Base-by-base conservation (phyloP, 1,140 invertebrate species). In the Muscidifurax raptorellus region DNA sequence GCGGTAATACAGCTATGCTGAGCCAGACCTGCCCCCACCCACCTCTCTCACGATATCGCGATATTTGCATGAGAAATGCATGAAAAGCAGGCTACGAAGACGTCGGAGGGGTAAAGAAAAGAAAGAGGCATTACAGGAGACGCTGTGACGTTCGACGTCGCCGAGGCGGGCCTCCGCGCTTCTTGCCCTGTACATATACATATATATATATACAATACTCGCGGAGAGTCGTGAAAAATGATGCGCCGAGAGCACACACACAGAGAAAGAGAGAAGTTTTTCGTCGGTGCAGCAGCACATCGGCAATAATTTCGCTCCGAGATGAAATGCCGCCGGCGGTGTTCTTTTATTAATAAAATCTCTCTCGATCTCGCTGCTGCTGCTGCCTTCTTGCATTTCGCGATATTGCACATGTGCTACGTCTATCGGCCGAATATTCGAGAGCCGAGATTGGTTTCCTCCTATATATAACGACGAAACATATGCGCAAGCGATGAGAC, bases 151-250 rank as follows among this genome's bases (percentile, higher is more conserved):
- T 92, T 92, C 90, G 90, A 91, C 90, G 89, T 90, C 87, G 89
- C 87, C 89, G 89, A 86, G 89, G 90, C 59, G 52, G 52, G 90
- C 88, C 87, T 88, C 86, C 64, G 84, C 85, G 85, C 85, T 85
- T 81, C 88, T 88, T 71, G 82, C 78, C 30, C 76, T 12, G 13
- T 52, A 22, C 10, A 4, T 40, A 40, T 40, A 40, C 10, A 40
- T 47, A 47, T 52, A 52, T 52, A 12, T 52, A 52, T 52, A 52
- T 52, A 52, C 3, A 52, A 44, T 9, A n/a, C 44, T 28, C 22
- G 71, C 32, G 22, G 10, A 88, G 89, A 88, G 89, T 89, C 88
- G 91, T 92, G 91, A 92, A 92, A 92, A 92, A 92, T 92, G 91
- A 91, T 92, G 86, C 87, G 67, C 80, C 87, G 88, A 40, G 36